These are phyloP conservation scores for Sorex araneus DNA, from an alignment of 2,113 vertebrate species.

Conservation along the genomic window DNA sequence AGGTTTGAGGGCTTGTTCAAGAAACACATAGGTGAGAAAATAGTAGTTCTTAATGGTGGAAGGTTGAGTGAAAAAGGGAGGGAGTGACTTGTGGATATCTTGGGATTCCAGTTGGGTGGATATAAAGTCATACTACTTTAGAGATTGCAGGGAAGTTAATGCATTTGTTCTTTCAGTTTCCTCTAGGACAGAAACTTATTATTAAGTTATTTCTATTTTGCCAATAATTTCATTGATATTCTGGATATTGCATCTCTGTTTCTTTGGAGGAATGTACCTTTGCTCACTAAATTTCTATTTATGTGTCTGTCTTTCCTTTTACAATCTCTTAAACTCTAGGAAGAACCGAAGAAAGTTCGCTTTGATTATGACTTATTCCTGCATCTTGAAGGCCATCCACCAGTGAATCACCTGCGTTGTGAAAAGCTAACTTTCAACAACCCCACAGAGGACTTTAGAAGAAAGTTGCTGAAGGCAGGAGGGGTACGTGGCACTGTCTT, in stretches of 20 bases:
- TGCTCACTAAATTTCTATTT: constrained; percentile 77
- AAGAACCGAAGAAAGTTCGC: constrained; percentile 96
- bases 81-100: neutral
- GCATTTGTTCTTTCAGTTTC: neutral
- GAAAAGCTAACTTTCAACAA: constrained; percentile 97
- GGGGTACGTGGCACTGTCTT: constrained; percentile 89
- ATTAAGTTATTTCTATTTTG: constrained; percentile 38
- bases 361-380: constrained; percentile 97
- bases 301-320: constrained; percentile 62
- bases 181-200: neutral
- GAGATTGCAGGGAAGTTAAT: neutral
- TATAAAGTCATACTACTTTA: neutral
- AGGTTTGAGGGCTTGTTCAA: neutral
- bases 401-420: constrained; percentile 96
- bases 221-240: constrained; percentile 41
- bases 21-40: neutral
- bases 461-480: constrained; percentile 94
- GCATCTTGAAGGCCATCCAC: constrained; percentile 95
- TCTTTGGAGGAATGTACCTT: constrained; percentile 55
- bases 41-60: neutral
- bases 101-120: constrained; percentile 18
- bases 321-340: constrained; percentile 88
- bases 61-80: neutral
- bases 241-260: constrained; percentile 15
- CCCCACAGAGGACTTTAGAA: constrained; percentile 95